Conservation (phyloP, 2,888 invertebrate genomes). For the Dusona sp. region DNA sequence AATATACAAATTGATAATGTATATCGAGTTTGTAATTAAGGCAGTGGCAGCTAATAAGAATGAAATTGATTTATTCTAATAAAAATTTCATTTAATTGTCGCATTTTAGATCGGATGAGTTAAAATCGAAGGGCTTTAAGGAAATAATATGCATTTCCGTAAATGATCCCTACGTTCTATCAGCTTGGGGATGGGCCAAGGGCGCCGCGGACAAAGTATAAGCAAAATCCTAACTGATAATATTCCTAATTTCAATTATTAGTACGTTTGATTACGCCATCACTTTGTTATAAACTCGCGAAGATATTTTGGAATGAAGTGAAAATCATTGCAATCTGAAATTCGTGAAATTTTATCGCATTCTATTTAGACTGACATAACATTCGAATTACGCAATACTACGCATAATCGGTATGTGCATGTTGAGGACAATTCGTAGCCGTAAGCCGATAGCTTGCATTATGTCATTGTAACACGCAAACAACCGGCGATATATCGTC, state of each 20-base stretch:
- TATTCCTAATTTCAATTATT: neutral
- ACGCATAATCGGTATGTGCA: constrained; percentile 9
- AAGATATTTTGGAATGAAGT: constrained; percentile 14
- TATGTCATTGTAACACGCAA: constrained; percentile 39
- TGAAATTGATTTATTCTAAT: neutral
- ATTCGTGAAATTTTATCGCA: neutral
- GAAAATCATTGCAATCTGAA: constrained; percentile 1
- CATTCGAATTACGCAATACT: constrained; percentile 29
- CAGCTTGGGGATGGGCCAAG: constrained; percentile 85
- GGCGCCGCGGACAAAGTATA: constrained; percentile 83
- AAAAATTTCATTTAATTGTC: neutral
- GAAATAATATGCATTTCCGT: constrained; percentile 85
- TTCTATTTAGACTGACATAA: neutral
- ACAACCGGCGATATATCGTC: constrained; percentile 34
- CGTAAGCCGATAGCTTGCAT: constrained; percentile 5
- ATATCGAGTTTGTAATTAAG: too few relatives aligned
- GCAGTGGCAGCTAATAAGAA: too few relatives aligned
- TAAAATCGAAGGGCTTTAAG: constrained; percentile 84
- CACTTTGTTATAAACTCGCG: neutral
- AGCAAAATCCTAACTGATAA: neutral
- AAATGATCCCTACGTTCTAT: constrained; percentile 86
- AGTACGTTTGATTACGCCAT: neutral
- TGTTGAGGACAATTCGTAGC: constrained; percentile 16
- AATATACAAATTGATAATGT: too few relatives aligned
- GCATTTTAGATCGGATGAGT: constrained; percentile 75